phyloP scores from a whole-genome alignment of 2,888 invertebrate genomes.

The Myopa tessellatipennis region DNA sequence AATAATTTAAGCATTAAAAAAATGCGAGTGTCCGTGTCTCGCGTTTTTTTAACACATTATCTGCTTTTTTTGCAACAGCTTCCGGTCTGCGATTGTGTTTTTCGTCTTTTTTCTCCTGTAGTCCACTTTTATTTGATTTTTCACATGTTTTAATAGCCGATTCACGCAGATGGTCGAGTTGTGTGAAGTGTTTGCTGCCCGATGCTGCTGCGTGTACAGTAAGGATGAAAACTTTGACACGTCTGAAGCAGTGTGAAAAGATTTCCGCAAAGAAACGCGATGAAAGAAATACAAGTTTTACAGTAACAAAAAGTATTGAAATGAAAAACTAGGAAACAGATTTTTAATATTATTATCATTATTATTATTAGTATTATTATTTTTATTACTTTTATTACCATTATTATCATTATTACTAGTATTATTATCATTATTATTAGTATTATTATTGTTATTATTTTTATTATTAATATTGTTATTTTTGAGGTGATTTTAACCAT shows the following conservation, averaged over 20 bases:
- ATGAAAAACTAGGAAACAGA: too few species aligned
- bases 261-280: too few species aligned
- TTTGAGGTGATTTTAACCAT: not conserved
- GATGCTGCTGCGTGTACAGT: not conserved
- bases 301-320: too few species aligned
- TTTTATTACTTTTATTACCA: too few species aligned
- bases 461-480: not conserved
- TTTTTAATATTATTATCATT: too few species aligned
- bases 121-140: constrained; percentile 3
- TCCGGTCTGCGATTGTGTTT: constrained; percentile 41
- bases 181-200: not conserved
- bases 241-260: not conserved
- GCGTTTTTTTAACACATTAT: constrained; percentile 42
- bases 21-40: constrained; percentile 43
- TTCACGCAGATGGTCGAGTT: constrained; percentile 4
- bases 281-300: too few species aligned
- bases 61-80: constrained; percentile 47
- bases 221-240: not conserved
- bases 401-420: too few species aligned
- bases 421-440: too few species aligned
- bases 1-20: constrained; percentile 54
- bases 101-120: not conserved
- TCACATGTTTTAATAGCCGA: not conserved
- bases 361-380: too few species aligned
- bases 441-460: not conserved